A percentile compares a stretch with the other conserved stretches of the same genome.
Evolutionary conservation across 1,140 invertebrate genomes (phyloP).

Genomic region (Formica selysi): DNA sequence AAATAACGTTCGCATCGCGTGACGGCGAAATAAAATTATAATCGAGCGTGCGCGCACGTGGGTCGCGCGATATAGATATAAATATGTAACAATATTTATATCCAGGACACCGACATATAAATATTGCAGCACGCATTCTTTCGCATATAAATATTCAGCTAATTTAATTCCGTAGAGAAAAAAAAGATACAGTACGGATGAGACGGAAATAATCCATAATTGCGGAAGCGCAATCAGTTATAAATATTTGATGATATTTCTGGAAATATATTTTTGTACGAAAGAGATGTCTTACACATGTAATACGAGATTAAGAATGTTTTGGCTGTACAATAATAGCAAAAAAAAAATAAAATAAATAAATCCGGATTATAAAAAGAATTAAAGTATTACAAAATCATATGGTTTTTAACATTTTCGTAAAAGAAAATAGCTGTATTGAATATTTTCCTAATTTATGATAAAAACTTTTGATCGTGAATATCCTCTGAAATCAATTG

Average conservation of each 20-base stretch:
- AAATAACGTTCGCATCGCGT: conserved; percentile 50
- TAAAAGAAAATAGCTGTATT: too few species aligned
- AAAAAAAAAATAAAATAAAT: too few species aligned
- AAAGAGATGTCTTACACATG: neutral
- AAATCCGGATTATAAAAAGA: too few species aligned
- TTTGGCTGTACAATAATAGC: too few species aligned
- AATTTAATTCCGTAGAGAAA: conserved; percentile 17
- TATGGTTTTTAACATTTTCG: too few species aligned
- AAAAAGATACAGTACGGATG: neutral
- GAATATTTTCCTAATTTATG: too few species aligned
- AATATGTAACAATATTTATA: conserved; percentile 57
- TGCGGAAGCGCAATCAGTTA: neutral
- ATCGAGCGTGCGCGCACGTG: neutral
- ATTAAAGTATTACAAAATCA: too few species aligned
- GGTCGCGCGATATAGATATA: conserved; percentile 21
- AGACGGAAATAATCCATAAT: neutral
- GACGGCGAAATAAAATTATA: conserved; percentile 47
- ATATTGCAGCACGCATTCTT: conserved; percentile 32
- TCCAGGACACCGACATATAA: conserved; percentile 21
- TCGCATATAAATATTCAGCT: conserved; percentile 45
- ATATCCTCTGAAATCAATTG: too few species aligned
- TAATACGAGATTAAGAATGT: neutral
- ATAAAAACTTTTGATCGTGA: too few species aligned
- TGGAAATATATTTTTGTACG: neutral
- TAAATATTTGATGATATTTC: conserved; percentile 12